A percentile compares a stretch with the other conserved stretches of the same genome.
phyloP scores from a whole-genome alignment of 2,888 invertebrate genomes.

The Aphidoletes aphidimyza region DNA sequence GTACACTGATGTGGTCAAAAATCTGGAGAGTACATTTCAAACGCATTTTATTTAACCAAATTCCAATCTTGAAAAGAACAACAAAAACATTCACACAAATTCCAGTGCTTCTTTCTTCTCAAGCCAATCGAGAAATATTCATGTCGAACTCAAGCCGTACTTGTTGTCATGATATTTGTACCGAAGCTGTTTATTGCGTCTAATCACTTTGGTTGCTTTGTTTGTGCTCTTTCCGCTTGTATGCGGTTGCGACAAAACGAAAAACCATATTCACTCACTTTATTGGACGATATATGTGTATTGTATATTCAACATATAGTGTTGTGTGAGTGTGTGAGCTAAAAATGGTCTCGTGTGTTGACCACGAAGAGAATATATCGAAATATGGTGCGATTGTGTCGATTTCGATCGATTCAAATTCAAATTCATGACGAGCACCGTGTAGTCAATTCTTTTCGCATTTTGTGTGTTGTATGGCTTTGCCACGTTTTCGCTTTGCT shows the following conservation, averaged over 20 bases:
- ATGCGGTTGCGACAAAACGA: neutral
- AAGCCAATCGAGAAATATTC: too few relatives aligned
- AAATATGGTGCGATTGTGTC: too few relatives aligned
- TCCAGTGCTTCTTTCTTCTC: neutral
- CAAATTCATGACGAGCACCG: neutral
- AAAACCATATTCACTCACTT: neutral
- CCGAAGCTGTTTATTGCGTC: conserved; percentile 12
- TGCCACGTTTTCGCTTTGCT: conserved; percentile 18
- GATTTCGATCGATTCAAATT: neutral
- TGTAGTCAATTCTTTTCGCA: neutral
- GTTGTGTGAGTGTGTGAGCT: neutral
- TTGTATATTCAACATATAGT: neutral
- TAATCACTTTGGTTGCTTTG: conserved; percentile 37
- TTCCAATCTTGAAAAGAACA: too few relatives aligned
- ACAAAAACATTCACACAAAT: neutral
- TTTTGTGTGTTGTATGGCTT: neutral
- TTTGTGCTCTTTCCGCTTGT: conserved; percentile 32
- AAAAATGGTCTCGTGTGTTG: neutral
- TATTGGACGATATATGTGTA: neutral
- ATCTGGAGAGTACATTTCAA: too few relatives aligned
- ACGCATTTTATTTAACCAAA: too few relatives aligned
- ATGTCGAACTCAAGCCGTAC: conserved; percentile 24
- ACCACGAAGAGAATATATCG: too few relatives aligned
- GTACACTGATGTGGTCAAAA: too few relatives aligned
- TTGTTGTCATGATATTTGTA: neutral